These are phyloP conservation scores for Epinephelus cyanopodus DNA, from an alignment of 2,113 vertebrate genomes.

Conservation along the genomic window DNA sequence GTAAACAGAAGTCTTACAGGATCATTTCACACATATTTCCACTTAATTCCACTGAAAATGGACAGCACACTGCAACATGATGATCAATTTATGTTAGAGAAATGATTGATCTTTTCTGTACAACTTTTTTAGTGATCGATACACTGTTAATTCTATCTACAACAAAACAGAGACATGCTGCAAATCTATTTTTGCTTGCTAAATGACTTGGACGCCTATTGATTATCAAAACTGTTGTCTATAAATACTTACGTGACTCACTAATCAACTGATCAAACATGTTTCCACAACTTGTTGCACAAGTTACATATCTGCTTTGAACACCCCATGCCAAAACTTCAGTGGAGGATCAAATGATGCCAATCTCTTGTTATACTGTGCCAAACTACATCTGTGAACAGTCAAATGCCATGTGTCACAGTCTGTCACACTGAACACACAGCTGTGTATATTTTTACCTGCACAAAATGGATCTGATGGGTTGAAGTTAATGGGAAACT, in stretches of 20 bases:
- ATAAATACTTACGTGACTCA: not conserved
- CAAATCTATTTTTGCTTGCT: not conserved
- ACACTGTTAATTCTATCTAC: not conserved
- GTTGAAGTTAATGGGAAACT: constrained; percentile 97
- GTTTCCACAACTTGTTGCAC: not conserved
- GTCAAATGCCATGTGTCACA: not conserved
- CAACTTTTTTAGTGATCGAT: not conserved
- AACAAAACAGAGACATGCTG: not conserved
- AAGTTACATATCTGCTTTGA: not conserved
- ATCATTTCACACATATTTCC: not conserved
- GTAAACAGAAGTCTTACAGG: not conserved
- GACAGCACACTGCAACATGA: not conserved
- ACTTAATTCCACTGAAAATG: not conserved
- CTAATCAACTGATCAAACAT: not conserved
- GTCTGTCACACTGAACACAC: not conserved
- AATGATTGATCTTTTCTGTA: not conserved
- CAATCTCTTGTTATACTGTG: not conserved
- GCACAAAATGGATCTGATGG: constrained; percentile 91
- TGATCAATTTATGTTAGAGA: not conserved
- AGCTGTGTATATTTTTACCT: constrained; percentile 78
- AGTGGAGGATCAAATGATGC: not conserved
- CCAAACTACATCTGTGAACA: not conserved
- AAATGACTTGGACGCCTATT: not conserved
- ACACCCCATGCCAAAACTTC: not conserved
- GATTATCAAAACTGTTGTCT: no score